Evolutionary conservation across 2,797 vertebrate species (phyloP).

Genomic region (Knipowitschia caucasica): DNA sequence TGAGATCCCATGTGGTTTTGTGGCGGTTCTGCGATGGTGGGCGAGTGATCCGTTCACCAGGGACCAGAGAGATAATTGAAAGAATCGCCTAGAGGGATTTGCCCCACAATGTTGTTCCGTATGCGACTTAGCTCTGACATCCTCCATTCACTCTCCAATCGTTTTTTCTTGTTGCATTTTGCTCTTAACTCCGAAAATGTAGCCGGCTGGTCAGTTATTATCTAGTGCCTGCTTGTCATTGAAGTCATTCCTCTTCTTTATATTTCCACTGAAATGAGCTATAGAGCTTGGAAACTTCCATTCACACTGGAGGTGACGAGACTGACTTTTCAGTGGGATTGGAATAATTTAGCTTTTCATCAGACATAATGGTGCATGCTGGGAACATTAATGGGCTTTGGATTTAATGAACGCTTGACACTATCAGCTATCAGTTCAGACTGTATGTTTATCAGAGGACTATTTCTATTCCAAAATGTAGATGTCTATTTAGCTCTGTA

Average conservation of each 20-base stretch:
- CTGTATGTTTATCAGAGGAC: not conserved
- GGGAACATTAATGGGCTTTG: conserved; percentile 6
- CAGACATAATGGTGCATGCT: conserved; percentile 6
- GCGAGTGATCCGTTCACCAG: conserved; percentile 36
- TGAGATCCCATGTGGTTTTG: conserved; percentile 22
- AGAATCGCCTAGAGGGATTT: conserved; percentile 44
- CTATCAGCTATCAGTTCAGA: not conserved
- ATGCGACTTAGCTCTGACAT: conserved; percentile 30
- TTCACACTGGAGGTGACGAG: not conserved
- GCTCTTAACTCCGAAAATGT: conserved; percentile 1
- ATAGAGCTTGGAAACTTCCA: conserved; percentile 11
- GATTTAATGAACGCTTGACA: not conserved
- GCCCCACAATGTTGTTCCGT: conserved; percentile 33
- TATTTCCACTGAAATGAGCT: conserved; percentile 11
- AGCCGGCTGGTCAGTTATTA: conserved; percentile 8
- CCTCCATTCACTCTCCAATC: conserved; percentile 12
- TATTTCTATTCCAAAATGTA: not conserved
- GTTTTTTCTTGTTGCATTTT: conserved; percentile 15
- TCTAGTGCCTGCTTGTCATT: conserved; percentile 1
- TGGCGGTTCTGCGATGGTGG: conserved; percentile 27
- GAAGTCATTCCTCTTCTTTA: conserved; percentile 3
- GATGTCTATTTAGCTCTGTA: not conserved
- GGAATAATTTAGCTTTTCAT: conserved; percentile 4
- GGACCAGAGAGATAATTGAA: conserved; percentile 61
- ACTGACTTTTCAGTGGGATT: conserved; percentile 1